Base-by-base conservation (phyloP, 2,113 vertebrate species). In the Corythoichthys intestinalis region DNA sequence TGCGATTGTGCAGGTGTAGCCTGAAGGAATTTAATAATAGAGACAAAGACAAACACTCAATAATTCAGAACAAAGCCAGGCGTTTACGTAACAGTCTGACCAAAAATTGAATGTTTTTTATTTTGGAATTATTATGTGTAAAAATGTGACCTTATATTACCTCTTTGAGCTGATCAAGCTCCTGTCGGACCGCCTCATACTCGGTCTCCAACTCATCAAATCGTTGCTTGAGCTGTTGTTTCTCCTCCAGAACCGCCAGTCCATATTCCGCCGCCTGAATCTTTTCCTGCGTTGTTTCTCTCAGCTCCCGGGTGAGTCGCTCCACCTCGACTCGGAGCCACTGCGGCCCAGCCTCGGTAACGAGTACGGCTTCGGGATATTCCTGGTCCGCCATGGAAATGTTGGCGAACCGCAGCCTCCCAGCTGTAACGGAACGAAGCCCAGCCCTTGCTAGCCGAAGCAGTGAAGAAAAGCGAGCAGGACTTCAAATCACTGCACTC, bases 241-340 rank as follows among this genome's bases (percentile, higher is more conserved):
- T 98, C 92, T 98, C 97, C 90, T 98, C 96, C 74, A 98, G 92
- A 77, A 98, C 97, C 74, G 91, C 97, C 82, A 98, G 90, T 63
- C 97, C 96, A 34, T 97, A 98, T 78, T 98, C 95, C 4, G 97
- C 97, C 71, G 97, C 97, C 90, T 98, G 96, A 87, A 98, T 98
- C 93, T 98, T 97, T 90, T 98, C 94, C 4, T 92, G 93, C 72
- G 93, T 97, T 74, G 96, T 98, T 73, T 97, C 97, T 12, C 94
- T 91, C 81, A 98, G 93, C 85, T 98, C 97, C 69, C 93, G 92
- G 58, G 89, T 91, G 28, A 98, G 90, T 70, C 97, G 92, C 82
- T 94, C 95, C 47, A 96, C 85, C 91, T 98, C 96, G 5, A 82
- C 86, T 50, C 89, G 93, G 76, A 98, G 93, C 94, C 95, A 95